A percentile compares a stretch with the other conserved stretches of the same genome.
These are phyloP conservation scores for Pavo muticus DNA, from an alignment of 2,113 vertebrate genomes.

Conservation along the genomic window DNA sequence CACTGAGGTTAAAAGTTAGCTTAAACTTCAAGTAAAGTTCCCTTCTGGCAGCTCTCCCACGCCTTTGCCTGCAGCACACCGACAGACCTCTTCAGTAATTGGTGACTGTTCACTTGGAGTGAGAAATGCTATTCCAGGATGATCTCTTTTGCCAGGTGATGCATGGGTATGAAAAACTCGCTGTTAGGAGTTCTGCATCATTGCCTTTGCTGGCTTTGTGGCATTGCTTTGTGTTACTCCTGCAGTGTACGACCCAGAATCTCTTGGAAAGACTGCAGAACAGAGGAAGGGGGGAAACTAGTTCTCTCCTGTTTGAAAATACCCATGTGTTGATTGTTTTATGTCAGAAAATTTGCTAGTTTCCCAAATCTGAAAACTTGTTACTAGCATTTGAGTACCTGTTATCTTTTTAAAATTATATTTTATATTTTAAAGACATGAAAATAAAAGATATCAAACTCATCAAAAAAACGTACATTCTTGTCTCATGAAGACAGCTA, in stretches of 20 bases:
- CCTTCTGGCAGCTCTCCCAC: neutral
- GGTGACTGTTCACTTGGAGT: neutral
- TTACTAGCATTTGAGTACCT: neutral
- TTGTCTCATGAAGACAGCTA: neutral
- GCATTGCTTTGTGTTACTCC: neutral
- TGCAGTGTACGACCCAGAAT: neutral
- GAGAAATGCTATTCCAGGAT: neutral
- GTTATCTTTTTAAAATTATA: neutral
- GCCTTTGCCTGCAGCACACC: neutral
- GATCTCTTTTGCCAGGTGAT: neutral
- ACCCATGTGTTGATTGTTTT: neutral
- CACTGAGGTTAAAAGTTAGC: neutral
- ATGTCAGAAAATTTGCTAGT: neutral
- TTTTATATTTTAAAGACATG: neutral
- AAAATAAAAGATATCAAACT: neutral
- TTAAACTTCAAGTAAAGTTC: neutral
- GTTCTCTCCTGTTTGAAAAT: neutral
- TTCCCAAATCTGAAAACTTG: neutral
- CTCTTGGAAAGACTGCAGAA: neutral
- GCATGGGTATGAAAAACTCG: neutral
- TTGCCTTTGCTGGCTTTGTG: neutral
- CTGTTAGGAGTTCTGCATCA: neutral
- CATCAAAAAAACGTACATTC: neutral
- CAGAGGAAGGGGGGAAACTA: accelerated
- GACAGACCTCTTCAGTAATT: neutral